Conservation (phyloP, 2,888 invertebrate species). For the Cyclophora albipunctata region DNA sequence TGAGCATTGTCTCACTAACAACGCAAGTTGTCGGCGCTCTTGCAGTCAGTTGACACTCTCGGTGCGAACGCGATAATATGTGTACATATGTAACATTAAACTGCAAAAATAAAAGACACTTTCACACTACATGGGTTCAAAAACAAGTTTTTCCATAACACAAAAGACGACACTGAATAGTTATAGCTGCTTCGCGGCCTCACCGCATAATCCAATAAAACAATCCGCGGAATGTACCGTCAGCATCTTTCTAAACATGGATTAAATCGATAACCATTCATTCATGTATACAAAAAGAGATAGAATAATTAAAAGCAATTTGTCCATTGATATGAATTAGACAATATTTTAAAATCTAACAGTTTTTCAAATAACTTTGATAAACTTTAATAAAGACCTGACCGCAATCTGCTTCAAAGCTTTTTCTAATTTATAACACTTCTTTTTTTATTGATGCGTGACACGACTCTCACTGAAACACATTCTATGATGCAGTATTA, state of each 20-base stretch:
- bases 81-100: conserved; percentile 76
- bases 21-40: conserved; percentile 35
- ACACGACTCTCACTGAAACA: too few relatives aligned
- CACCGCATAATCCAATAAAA: conserved; percentile 75
- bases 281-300: too few relatives aligned
- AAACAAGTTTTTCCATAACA: conserved; percentile 77
- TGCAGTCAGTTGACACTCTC: conserved; percentile 54
- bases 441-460: too few relatives aligned
- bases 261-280: conserved; percentile 14
- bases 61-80: conserved; percentile 66
- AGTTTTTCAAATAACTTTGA: too few relatives aligned
- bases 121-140: conserved; percentile 76
- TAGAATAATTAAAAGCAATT: too few relatives aligned
- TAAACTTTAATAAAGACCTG: too few relatives aligned
- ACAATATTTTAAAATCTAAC: too few relatives aligned
- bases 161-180: conserved; percentile 76
- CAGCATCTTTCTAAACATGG: conserved; percentile 28
- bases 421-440: too few relatives aligned
- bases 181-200: conserved; percentile 73
- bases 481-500: background rate
- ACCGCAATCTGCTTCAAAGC: too few relatives aligned
- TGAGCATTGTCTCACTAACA: conserved; percentile 58
- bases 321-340: too few relatives aligned
- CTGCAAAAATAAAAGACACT: conserved; percentile 73
- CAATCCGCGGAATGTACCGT: conserved; percentile 71